Conservation (phyloP, 2,113 vertebrate species). For the Brienomyrus longianalis region DNA sequence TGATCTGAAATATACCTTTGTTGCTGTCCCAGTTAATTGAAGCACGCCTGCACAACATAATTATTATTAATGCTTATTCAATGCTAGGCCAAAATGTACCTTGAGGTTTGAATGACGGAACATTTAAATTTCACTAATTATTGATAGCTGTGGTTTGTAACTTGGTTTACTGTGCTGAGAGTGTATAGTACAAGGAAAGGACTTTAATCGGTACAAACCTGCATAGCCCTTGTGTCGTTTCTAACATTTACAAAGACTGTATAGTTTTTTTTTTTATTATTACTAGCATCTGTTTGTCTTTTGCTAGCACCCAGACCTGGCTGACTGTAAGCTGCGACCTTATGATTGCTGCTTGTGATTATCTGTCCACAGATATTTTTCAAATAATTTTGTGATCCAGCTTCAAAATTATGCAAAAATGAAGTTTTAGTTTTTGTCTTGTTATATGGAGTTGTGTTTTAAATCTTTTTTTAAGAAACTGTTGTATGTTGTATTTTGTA, state of each 20-base stretch:
- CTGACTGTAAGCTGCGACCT: not conserved
- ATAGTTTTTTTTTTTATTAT: not conserved
- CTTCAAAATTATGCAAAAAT: not conserved
- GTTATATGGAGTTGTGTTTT: not conserved
- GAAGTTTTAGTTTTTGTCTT: not conserved
- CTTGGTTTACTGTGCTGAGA: not conserved
- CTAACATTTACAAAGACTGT: not conserved
- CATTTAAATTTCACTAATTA: not conserved
- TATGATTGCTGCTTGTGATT: not conserved
- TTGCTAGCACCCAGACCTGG: not conserved
- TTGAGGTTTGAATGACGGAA: not conserved
- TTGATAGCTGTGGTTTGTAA: not conserved
- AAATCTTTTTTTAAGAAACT: not conserved
- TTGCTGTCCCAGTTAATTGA: not conserved
- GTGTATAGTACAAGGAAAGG: not conserved
- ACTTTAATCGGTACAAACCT: not conserved
- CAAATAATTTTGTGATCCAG: not conserved
- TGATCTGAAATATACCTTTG: slow-evolving; percentile 1
- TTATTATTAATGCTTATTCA: slow-evolving; percentile 8
- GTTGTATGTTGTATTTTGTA: not conserved
- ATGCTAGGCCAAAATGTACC: not conserved
- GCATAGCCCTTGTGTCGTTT: not conserved
- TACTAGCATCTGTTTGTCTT: not conserved
- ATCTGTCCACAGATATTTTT: not conserved
- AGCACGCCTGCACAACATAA: not conserved